Evolutionary conservation across 2,888 invertebrate species (phyloP).

Genomic region (Cataglyphis livida): DNA sequence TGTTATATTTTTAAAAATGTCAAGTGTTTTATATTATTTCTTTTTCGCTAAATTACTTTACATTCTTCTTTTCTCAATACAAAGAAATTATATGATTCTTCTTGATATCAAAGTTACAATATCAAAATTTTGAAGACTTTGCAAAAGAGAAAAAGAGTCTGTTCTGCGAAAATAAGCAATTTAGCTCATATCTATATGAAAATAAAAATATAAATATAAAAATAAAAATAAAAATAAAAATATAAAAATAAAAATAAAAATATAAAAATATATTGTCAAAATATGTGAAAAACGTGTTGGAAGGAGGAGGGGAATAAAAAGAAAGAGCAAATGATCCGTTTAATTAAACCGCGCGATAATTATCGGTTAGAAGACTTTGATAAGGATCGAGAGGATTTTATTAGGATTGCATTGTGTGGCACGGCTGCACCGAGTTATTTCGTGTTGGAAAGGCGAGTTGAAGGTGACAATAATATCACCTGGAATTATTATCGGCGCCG

Average conservation of each 20-base stretch:
- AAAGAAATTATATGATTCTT: constrained; percentile 2
- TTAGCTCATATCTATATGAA: background rate
- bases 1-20: too few species aligned
- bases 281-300: background rate
- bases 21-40: background rate
- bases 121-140: background rate
- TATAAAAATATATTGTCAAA: constrained; percentile 6
- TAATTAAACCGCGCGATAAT: constrained; percentile 24
- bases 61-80: background rate
- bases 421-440: constrained; percentile 46
- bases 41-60: background rate
- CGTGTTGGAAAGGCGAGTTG: constrained; percentile 42
- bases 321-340: background rate
- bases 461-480: constrained; percentile 59
- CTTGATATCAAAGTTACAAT: background rate
- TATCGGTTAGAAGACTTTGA: constrained; percentile 18
- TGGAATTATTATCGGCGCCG: constrained; percentile 53
- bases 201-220: background rate
- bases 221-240: background rate
- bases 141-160: background rate
- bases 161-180: background rate
- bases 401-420: constrained; percentile 20
- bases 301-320: background rate
- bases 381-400: constrained; percentile 21
- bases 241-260: background rate